Evolutionary conservation across 2,113 vertebrate genomes (phyloP).

Genomic region (Fregata magnificens): DNA sequence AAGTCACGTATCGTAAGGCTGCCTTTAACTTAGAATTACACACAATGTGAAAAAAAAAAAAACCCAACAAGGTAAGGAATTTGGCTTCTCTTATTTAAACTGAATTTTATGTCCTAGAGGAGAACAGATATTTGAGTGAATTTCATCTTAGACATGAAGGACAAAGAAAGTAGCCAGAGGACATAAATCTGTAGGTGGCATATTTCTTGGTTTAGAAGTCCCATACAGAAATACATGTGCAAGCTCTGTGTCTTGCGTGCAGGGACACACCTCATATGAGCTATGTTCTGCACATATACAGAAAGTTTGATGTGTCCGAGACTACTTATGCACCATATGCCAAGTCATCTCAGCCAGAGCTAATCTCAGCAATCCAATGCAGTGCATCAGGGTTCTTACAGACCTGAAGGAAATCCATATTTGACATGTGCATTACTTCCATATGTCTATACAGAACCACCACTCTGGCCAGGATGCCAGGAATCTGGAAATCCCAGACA

Average conservation of each 20-base stretch:
- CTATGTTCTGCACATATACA: not conserved
- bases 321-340: not conserved
- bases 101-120: not conserved
- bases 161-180: not conserved
- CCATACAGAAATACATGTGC: not conserved
- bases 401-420: not conserved
- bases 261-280: not conserved
- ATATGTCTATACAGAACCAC: not conserved
- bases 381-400: not conserved
- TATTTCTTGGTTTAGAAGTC: not conserved
- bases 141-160: not conserved
- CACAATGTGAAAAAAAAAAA: not conserved
- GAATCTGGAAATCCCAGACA: not conserved
- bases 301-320: not conserved
- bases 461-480: not conserved
- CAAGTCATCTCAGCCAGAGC: not conserved
- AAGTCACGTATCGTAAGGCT: not conserved
- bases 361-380: not conserved
- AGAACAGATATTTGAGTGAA: not conserved
- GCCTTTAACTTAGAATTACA: not conserved
- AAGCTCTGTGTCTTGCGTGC: not conserved
- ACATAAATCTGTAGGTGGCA: not conserved
- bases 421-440: not conserved
- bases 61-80: not conserved
- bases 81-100: not conserved